A percentile compares a stretch with the other conserved stretches of the same genome.
phyloP scores from a whole-genome alignment of 2,113 vertebrate genomes.

The Tragulus kanchil region DNA sequence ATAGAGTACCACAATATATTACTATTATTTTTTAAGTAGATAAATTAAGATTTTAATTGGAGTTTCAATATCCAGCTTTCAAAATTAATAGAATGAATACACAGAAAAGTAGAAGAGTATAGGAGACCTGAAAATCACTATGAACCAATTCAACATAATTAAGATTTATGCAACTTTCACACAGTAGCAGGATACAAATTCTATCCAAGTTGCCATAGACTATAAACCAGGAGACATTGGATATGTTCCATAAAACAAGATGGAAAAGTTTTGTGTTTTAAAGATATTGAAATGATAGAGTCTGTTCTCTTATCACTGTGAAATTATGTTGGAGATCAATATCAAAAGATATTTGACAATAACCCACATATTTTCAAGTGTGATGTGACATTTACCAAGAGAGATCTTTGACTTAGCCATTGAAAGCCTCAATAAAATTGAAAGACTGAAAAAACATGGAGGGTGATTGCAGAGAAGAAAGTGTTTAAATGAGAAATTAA shows the following conservation, averaged over 20 bases:
- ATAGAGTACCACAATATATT: too few relatives aligned
- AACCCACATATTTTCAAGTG: not conserved
- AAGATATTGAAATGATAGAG: not conserved
- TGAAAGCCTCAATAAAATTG: not conserved
- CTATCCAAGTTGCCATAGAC: not conserved
- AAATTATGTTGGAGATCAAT: not conserved
- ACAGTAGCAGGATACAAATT: not conserved
- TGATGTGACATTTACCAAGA: not conserved
- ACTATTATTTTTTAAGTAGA: too few relatives aligned
- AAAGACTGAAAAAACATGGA: not conserved
- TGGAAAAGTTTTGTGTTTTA: not conserved
- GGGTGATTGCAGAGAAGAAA: not conserved
- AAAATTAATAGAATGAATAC: not conserved
- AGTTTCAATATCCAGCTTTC: not conserved
- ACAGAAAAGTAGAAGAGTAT: not conserved
- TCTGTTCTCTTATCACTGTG: not conserved
- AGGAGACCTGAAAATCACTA: not conserved
- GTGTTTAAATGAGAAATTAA: not conserved
- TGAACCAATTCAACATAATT: not conserved
- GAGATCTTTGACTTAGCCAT: not conserved
- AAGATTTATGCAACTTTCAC: not conserved
- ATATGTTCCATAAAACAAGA: not conserved
- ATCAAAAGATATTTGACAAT: not conserved
- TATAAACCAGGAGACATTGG: not conserved
- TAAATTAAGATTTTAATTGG: not conserved